Percentiles rank a stretch among this genome's conserved stretches.
Conservation (phyloP, 1,140 invertebrate genomes). For the Lethocerus indicus region DNA sequence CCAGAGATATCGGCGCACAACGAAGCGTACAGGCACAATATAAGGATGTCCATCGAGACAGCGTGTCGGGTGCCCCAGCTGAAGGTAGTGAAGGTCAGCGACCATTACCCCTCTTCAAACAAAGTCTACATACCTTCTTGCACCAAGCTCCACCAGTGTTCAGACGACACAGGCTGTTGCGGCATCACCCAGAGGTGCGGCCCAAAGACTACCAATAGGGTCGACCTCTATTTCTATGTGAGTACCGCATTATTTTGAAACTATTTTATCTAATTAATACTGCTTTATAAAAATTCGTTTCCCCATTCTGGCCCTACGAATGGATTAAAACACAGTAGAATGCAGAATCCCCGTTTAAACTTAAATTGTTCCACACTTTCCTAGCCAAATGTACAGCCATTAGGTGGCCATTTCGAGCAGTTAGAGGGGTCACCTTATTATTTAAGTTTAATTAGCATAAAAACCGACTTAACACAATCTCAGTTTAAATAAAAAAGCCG, state of each 20-base stretch:
- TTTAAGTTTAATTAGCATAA: too few species aligned
- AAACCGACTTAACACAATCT: too few species aligned
- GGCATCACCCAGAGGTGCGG: conserved; percentile 41
- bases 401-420: too few species aligned
- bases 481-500: too few species aligned
- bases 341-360: too few species aligned
- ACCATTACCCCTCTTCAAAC: conserved; percentile 43
- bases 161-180: conserved; percentile 64
- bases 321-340: neutral
- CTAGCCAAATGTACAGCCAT: too few species aligned
- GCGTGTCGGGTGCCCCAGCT: conserved; percentile 40
- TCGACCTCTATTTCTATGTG: conserved; percentile 54
- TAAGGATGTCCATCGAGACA: conserved; percentile 35
- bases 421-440: too few species aligned
- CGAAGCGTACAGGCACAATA: conserved; percentile 36
- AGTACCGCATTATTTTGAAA: conserved; percentile 25
- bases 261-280: neutral
- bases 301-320: neutral
- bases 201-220: conserved; percentile 38
- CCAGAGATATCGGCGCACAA: too few species aligned
- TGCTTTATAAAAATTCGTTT: neutral
- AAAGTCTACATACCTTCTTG: conserved; percentile 55
- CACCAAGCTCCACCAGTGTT: conserved; percentile 52
- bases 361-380: too few species aligned
- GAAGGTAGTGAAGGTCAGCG: conserved; percentile 39